Conservation (phyloP, 2,797 vertebrate species). For the Channa striata region DNA sequence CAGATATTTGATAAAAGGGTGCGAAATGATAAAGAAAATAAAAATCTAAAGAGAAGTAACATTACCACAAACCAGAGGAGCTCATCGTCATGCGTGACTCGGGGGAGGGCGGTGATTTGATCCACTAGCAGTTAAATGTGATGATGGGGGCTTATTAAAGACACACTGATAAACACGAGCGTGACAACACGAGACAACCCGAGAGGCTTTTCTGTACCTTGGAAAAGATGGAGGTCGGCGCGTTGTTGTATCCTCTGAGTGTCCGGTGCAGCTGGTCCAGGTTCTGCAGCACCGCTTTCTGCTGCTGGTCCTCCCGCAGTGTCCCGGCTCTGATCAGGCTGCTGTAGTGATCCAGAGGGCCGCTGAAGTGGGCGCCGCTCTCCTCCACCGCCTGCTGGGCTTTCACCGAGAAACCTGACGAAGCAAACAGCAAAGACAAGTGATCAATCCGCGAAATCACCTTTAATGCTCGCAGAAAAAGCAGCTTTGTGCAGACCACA, state of each 20-base stretch:
- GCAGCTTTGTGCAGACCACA: neutral
- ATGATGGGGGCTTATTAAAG: too few species aligned
- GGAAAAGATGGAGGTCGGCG: constrained; percentile 85
- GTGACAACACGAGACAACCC: neutral
- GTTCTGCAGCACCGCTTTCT: constrained; percentile 87
- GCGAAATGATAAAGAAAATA: too few species aligned
- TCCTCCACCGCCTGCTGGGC: constrained; percentile 68
- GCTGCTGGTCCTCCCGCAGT: constrained; percentile 90
- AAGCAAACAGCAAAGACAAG: neutral
- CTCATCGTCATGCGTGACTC: too few species aligned
- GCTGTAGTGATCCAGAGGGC: constrained; percentile 92
- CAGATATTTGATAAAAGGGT: too few species aligned
- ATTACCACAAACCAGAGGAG: too few species aligned
- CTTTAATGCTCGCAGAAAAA: neutral
- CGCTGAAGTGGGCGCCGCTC: constrained; percentile 73
- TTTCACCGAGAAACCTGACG: constrained; percentile 78
- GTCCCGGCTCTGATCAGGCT: constrained; percentile 85
- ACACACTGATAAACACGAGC: too few species aligned
- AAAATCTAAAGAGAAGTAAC: too few species aligned
- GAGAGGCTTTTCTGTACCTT: constrained; percentile 82
- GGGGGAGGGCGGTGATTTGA: too few species aligned
- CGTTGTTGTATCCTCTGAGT: constrained; percentile 90
- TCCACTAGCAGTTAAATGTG: too few species aligned
- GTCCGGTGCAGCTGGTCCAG: constrained; percentile 90
- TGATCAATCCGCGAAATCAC: too few species aligned